Evolutionary conservation across 1,140 invertebrate genomes (phyloP).

Genomic region (Agrilus planipennis): DNA sequence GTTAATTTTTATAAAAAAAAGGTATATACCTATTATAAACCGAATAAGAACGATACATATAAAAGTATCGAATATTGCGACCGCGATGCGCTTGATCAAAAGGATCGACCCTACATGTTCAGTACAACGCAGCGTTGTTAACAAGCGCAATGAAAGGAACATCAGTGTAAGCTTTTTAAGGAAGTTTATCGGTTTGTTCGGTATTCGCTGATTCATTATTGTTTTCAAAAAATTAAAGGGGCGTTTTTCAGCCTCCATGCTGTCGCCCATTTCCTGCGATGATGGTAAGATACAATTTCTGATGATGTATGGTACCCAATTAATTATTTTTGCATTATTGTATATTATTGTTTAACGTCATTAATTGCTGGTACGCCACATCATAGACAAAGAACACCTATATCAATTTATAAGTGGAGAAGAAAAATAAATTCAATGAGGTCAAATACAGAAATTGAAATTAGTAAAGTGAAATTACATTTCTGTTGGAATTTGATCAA

Average conservation of each 20-base stretch:
- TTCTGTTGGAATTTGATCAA: no score
- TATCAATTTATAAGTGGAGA: background rate
- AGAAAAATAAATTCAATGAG: background rate
- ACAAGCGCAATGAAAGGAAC: no score
- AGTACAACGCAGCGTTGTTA: background rate
- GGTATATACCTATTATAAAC: background rate
- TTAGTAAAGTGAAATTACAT: no score
- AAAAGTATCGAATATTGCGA: background rate
- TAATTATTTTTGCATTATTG: background rate
- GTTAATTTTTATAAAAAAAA: slow-evolving; percentile 1
- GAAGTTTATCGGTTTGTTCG: background rate
- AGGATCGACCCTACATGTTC: background rate
- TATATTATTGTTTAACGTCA: background rate
- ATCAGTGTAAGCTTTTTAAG: background rate
- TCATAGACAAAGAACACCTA: background rate
- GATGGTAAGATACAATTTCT: background rate
- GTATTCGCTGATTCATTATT: slow-evolving; percentile 3
- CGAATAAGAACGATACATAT: background rate
- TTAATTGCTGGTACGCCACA: background rate
- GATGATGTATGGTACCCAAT: background rate
- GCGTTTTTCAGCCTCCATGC: slow-evolving; percentile 7
- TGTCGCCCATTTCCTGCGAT: slow-evolving; percentile 6
- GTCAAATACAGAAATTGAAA: background rate
- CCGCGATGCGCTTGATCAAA: background rate
- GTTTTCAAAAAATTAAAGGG: no score